A percentile compares a stretch with the other conserved stretches of the same genome.
Evolutionary conservation across 2,888 invertebrate species (phyloP).

Genomic region (Andrena marginata): DNA sequence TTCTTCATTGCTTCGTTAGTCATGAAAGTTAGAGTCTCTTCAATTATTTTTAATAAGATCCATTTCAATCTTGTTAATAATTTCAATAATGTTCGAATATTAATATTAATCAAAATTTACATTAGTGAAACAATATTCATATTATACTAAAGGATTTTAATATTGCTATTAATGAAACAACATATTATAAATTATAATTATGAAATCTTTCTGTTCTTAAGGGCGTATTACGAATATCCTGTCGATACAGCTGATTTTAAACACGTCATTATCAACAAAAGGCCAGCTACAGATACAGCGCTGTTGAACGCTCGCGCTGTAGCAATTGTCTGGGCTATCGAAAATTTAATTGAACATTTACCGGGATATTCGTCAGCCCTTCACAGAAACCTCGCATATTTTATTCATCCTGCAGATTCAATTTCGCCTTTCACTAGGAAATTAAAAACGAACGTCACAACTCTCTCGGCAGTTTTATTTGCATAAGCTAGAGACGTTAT

Average conservation of each 20-base stretch:
- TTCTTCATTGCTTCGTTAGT: too few species aligned
- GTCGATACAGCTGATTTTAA: not conserved
- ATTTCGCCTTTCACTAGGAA: slow-evolving; percentile 37
- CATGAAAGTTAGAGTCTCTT: too few species aligned
- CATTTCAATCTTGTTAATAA: too few species aligned
- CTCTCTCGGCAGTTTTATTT: slow-evolving; percentile 38
- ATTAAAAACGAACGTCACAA: slow-evolving; percentile 48
- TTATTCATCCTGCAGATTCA: slow-evolving; percentile 38
- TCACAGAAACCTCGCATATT: slow-evolving; percentile 32
- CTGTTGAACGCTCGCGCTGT: not conserved
- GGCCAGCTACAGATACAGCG: not conserved
- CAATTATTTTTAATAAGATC: too few species aligned
- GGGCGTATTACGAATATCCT: too few species aligned
- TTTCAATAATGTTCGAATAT: too few species aligned
- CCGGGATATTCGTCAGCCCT: slow-evolving; percentile 16
- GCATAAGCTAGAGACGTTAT: slow-evolving; percentile 31
- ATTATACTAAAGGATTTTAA: too few species aligned
- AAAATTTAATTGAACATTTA: slow-evolving; percentile 56
- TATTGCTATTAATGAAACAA: too few species aligned
- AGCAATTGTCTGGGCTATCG: slow-evolving; percentile 5
- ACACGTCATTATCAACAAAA: not conserved
- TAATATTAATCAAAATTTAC: too few species aligned
- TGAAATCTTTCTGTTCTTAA: too few species aligned
- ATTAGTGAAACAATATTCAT: too few species aligned
- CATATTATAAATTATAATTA: too few species aligned